A percentile compares a stretch with the other conserved stretches of the same genome.
Conservation (phyloP, 2,888 invertebrate species). For the Caenorhabditis doughertyi region DNA sequence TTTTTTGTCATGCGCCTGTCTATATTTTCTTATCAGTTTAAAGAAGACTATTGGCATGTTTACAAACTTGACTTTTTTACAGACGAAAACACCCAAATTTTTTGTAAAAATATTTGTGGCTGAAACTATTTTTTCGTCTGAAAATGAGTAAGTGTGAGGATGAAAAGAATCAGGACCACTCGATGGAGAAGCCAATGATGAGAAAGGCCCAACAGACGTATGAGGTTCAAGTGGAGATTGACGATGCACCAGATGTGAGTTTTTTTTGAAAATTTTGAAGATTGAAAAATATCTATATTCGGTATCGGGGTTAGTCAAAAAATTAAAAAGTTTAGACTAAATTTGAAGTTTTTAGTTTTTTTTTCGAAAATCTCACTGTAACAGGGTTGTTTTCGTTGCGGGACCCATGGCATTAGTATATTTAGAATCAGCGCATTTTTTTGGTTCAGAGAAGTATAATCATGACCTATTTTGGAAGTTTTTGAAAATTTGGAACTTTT, state of each 20-base stretch:
- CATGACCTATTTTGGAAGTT: not conserved
- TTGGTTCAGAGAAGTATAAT: not conserved
- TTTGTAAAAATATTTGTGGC: no score
- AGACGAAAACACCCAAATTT: no score
- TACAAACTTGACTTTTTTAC: no score
- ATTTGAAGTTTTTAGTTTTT: not conserved
- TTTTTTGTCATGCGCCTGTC: slow-evolving; percentile 3
- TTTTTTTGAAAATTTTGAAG: not conserved
- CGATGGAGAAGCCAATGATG: not conserved
- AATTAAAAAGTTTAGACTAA: not conserved
- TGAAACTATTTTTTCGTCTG: no score
- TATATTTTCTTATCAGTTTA: slow-evolving; percentile 23
- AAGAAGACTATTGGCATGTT: no score
- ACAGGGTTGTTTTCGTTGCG: not conserved
- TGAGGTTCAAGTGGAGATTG: slow-evolving; percentile 59
- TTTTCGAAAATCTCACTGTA: not conserved
- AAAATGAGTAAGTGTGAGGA: no score
- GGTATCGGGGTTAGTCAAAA: no score
- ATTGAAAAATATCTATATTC: no score
- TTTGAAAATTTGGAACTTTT: not conserved
- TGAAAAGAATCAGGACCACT: not conserved
- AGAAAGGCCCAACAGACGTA: slow-evolving; percentile 51
- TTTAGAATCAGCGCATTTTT: not conserved
- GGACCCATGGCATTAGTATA: not conserved
- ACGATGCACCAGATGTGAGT: slow-evolving; percentile 62